These are phyloP conservation scores for Melanostigma gelatinosum DNA, from an alignment of 2,113 vertebrate species.

Conservation along the genomic window DNA sequence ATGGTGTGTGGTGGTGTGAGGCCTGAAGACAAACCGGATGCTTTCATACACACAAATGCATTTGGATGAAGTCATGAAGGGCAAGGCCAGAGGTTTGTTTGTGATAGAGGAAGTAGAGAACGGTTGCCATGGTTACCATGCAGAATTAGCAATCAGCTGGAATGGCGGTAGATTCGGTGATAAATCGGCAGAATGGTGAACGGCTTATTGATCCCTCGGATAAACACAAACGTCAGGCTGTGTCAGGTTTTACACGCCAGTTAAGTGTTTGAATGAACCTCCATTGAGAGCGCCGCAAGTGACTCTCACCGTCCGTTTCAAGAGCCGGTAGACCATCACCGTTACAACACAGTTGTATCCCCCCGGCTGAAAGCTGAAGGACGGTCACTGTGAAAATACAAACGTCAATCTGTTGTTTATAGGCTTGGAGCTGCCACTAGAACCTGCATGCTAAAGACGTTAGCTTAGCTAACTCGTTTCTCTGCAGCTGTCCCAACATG, in stretches of 20 bases:
- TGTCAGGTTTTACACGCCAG: not conserved
- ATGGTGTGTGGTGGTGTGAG: no score
- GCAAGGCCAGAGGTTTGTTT: not conserved
- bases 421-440: not conserved
- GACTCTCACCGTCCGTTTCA: not conserved
- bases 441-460: not conserved
- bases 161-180: not conserved
- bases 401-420: not conserved
- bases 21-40: not conserved
- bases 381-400: not conserved
- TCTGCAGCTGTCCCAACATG: no score
- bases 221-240: not conserved
- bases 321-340: not conserved
- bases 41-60: not conserved
- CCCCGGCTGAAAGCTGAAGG: not conserved
- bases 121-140: not conserved
- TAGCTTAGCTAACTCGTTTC: not conserved
- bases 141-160: not conserved
- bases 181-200: not conserved
- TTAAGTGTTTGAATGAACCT: not conserved
- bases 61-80: not conserved
- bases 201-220: not conserved
- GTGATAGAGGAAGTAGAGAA: not conserved
- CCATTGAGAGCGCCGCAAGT: not conserved
- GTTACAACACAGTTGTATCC: not conserved